Conservation (phyloP, 2,113 vertebrate species). For the Tenebrosternarchus preto region DNA sequence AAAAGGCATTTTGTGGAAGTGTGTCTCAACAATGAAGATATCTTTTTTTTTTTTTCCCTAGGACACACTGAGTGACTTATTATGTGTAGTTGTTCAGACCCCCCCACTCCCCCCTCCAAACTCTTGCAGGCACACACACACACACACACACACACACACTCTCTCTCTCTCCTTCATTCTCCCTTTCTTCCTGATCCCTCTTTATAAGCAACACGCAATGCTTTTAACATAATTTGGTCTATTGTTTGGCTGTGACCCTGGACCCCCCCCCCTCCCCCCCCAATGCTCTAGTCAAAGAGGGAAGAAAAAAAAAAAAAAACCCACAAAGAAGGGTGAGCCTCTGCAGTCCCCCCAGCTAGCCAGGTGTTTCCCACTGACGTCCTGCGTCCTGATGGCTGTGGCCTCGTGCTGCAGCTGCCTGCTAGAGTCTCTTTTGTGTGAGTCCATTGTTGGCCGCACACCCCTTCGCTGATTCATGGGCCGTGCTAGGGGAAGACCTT, state of each 20-base stretch:
- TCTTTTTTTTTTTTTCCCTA: slow-evolving; percentile 36
- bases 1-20: slow-evolving; percentile 50
- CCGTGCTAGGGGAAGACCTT: slow-evolving; percentile 85
- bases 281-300: slow-evolving; percentile 43
- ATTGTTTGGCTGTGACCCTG: slow-evolving; percentile 62
- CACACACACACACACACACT: slow-evolving; percentile 50
- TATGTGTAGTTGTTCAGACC: slow-evolving; percentile 56
- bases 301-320: slow-evolving; percentile 68
- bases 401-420: slow-evolving; percentile 94
- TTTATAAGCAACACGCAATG: slow-evolving; percentile 63
- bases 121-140: neutral
- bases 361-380: slow-evolving; percentile 95
- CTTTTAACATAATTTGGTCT: slow-evolving; percentile 67
- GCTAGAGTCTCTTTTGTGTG: slow-evolving; percentile 85
- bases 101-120: neutral
- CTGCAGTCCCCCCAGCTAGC: slow-evolving; percentile 81
- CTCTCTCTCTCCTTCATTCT: slow-evolving; percentile 30
- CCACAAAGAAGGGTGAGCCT: slow-evolving; percentile 75
- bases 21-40: slow-evolving; percentile 55
- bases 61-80: slow-evolving; percentile 40
- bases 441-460: slow-evolving; percentile 86
- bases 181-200: slow-evolving; percentile 58
- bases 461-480: slow-evolving; percentile 90
- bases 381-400: slow-evolving; percentile 83
- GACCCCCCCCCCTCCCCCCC: slow-evolving; percentile 40